A percentile compares a stretch with the other conserved stretches of the same genome.
phyloP scores from a whole-genome alignment of 2,113 vertebrate species.

The Chamaetylas fuelleborni region DNA sequence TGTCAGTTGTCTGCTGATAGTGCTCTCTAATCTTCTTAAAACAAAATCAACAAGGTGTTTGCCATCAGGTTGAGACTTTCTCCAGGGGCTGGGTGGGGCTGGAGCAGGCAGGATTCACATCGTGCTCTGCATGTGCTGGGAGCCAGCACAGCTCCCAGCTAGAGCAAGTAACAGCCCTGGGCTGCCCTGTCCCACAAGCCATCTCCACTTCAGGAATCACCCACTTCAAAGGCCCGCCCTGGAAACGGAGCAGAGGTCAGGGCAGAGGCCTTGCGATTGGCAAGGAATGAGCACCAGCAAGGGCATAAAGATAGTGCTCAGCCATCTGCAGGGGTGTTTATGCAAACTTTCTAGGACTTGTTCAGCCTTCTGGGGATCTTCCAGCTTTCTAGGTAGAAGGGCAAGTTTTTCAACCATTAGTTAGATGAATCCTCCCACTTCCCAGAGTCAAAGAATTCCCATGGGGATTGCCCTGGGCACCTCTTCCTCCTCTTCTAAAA shows the following conservation, averaged over 20 bases:
- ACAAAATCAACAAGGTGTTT: background rate
- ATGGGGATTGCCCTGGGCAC: background rate
- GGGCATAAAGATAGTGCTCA: background rate
- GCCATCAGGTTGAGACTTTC: background rate
- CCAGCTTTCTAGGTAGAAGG: conserved; percentile 49
- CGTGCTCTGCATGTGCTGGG: background rate
- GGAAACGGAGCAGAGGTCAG: background rate
- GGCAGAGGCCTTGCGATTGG: background rate
- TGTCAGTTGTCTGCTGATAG: background rate
- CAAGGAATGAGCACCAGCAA: background rate
- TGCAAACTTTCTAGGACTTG: background rate
- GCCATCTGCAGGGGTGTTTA: background rate
- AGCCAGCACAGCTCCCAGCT: background rate
- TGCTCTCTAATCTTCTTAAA: background rate
- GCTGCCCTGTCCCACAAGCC: background rate
- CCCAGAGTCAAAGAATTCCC: background rate
- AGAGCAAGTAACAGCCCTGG: background rate
- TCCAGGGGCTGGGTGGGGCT: background rate
- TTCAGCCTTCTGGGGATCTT: conserved; percentile 12
- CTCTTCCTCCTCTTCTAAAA: background rate
- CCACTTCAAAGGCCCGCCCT: background rate
- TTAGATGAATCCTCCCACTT: background rate
- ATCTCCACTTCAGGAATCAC: background rate
- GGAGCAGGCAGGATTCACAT: background rate
- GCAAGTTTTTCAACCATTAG: conserved; percentile 38